Percentiles rank a stretch among this genome's conserved stretches.
These are phyloP conservation scores for Patiria pectinifera DNA, from an alignment of 53 echinoderm and acorn worm genomes.

Conservation along the genomic window DNA sequence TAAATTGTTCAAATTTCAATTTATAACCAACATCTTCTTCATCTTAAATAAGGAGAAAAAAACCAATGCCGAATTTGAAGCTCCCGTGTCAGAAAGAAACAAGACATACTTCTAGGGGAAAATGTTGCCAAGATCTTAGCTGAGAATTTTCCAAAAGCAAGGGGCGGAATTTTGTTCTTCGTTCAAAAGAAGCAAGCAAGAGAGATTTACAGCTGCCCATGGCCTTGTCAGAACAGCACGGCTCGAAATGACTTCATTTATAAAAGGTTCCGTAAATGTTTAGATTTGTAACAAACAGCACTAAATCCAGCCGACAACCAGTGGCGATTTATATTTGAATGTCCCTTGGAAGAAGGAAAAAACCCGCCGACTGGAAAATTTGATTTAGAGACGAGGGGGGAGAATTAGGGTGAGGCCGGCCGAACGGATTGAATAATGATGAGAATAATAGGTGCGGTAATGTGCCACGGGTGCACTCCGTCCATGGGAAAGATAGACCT, in stretches of 20 bases:
- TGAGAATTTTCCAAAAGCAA: neutral
- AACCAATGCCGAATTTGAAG: neutral
- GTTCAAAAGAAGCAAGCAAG: neutral
- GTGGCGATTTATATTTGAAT: constrained; percentile 51
- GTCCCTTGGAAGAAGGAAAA: neutral
- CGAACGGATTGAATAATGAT: neutral
- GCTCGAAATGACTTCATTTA: constrained; percentile 60
- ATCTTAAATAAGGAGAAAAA: neutral
- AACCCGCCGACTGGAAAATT: constrained; percentile 24
- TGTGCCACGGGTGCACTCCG: neutral
- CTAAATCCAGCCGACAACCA: constrained; percentile 60
- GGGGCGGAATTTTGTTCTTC: neutral
- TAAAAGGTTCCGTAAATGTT: constrained; percentile 68
- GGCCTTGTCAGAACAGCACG: constrained; percentile 34
- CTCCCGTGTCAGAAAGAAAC: neutral
- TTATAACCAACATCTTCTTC: neutral
- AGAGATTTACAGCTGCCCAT: constrained; percentile 46
- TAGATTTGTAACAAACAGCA: constrained; percentile 67
- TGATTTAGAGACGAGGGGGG: constrained; percentile 32
- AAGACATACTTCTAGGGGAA: neutral
- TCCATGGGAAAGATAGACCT: neutral
- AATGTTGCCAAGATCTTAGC: neutral
- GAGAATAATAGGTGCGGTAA: neutral
- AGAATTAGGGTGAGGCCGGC: neutral
- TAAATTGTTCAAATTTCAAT: constrained; percentile 12